phyloP scores from a whole-genome alignment of 2,888 invertebrate species.

The Phyto melanocephala region DNA sequence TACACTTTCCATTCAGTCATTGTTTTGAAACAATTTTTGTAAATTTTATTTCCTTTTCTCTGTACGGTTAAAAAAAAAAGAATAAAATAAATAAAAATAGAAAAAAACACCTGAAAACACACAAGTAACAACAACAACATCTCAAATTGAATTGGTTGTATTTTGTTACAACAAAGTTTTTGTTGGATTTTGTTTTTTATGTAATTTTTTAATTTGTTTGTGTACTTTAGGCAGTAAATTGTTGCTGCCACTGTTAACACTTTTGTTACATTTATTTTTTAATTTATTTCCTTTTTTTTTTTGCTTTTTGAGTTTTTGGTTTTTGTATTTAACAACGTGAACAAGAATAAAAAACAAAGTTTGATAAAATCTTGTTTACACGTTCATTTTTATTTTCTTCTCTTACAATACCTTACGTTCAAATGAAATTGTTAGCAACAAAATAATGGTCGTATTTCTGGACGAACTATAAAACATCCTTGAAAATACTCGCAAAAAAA shows the following conservation, averaged over 20 bases:
- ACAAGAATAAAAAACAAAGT: neutral
- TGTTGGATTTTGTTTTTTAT: neutral
- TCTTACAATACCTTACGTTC: neutral
- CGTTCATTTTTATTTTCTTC: neutral
- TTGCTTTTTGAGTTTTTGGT: neutral
- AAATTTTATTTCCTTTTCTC: conserved; percentile 20
- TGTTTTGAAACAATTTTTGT: conserved; percentile 30
- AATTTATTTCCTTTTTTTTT: neutral
- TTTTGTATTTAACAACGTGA: neutral
- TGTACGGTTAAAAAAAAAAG: neutral
- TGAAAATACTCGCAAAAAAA: neutral
- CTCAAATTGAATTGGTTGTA: conserved; percentile 45
- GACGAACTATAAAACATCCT: neutral
- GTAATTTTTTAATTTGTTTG: conserved; percentile 40
- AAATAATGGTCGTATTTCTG: neutral
- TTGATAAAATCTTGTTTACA: neutral
- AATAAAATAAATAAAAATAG: neutral
- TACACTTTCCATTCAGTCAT: neutral
- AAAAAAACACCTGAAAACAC: conserved; percentile 43
- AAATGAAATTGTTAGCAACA: neutral
- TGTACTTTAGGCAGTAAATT: conserved; percentile 45
- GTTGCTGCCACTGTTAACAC: conserved; percentile 33
- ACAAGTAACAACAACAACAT: conserved; percentile 5
- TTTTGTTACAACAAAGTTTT: conserved; percentile 38
- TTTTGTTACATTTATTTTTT: conserved; percentile 28